Evolutionary conservation across 2,113 vertebrate genomes (phyloP).

Genomic region (Mungos mungo): DNA sequence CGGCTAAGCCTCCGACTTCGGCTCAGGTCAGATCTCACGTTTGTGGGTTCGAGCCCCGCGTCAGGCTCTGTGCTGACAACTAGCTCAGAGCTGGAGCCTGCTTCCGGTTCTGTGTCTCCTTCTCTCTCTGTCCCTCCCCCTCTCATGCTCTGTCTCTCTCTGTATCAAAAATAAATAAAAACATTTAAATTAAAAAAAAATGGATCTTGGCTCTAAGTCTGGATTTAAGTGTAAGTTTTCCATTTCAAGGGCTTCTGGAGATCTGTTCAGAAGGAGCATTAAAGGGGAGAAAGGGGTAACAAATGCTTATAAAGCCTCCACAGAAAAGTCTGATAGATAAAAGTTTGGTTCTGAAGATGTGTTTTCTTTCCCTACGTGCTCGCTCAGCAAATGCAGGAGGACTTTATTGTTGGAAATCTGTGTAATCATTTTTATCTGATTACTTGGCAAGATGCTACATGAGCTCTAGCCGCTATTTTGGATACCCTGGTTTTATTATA

Average conservation of each 20-base stretch:
- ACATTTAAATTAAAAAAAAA: too few species aligned
- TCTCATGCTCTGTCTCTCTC: too few species aligned
- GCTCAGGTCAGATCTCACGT: too few species aligned
- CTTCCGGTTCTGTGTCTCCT: too few species aligned
- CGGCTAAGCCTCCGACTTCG: too few species aligned
- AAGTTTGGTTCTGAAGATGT: constrained; percentile 73
- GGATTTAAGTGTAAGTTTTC: constrained; percentile 58
- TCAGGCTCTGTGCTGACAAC: too few species aligned
- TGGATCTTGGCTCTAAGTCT: constrained; percentile 50
- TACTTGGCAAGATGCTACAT: constrained; percentile 73
- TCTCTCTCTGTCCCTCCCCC: too few species aligned
- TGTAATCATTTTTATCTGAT: constrained; percentile 81
- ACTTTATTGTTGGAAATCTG: constrained; percentile 77
- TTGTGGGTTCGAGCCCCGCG: too few species aligned
- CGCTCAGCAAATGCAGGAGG: constrained; percentile 72
- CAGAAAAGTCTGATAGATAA: constrained; percentile 67
- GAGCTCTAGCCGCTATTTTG: constrained; percentile 61
- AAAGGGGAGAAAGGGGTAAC: neutral
- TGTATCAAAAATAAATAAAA: too few species aligned
- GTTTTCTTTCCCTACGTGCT: constrained; percentile 67
- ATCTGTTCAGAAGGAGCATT: constrained; percentile 25
- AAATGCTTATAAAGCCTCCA: constrained; percentile 56
- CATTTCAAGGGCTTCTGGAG: constrained; percentile 24
- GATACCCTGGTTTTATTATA: constrained; percentile 75
- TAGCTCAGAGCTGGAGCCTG: too few species aligned